Evolutionary conservation across 2,797 vertebrate species (phyloP), one percentile per base, ranked within the genome.

Genomic region (Poeciliopsis turneri): DNA sequence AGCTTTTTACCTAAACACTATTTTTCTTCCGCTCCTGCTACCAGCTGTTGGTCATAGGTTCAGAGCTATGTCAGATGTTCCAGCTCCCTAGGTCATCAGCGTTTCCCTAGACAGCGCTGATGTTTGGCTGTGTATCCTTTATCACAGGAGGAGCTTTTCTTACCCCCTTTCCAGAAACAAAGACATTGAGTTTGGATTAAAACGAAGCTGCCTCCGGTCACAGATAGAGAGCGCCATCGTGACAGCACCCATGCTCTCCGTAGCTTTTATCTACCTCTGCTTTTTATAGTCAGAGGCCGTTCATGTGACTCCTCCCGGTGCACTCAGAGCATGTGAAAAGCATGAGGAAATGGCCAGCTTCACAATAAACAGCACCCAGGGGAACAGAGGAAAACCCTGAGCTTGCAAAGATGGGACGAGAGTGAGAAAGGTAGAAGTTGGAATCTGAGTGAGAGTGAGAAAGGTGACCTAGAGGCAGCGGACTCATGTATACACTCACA

Each of bases 141-240:
- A 89, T 90, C 89, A 91, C 88, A 87, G 84, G 81, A 86, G 78
- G 78, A 85, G 84, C 78, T 89, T 87, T 90, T 88, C 82, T 89
- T 61, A 79, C 82, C 86, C 84, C 78, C 47, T 13, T 28, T 80
- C 11, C 81, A 88, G 86, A 93, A 91, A 92, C 88, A 90, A 91
- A 88, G 82, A 39, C 74, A 76, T 75, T 47, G 80, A 83, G 75
- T 74, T 80, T 77, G 81, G 87, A 76, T 78, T 82, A 83, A 78
- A 78, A 77, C 84, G 85, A 87, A 81, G 84, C 80, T 88, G 90
- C 93, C 93, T 78, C 86, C 80, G 89, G 90, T 90, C 88, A 92
- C 89, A 93, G 92, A 94, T 94, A 93, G 92, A 93, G 91, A 92
- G 92, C 87, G 83, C 90, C 94, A 95, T 93, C 90, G 93, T 95